These are phyloP conservation scores for Rhabdomys dilectus DNA, from an alignment of 2,113 vertebrate species.

Conservation along the genomic window DNA sequence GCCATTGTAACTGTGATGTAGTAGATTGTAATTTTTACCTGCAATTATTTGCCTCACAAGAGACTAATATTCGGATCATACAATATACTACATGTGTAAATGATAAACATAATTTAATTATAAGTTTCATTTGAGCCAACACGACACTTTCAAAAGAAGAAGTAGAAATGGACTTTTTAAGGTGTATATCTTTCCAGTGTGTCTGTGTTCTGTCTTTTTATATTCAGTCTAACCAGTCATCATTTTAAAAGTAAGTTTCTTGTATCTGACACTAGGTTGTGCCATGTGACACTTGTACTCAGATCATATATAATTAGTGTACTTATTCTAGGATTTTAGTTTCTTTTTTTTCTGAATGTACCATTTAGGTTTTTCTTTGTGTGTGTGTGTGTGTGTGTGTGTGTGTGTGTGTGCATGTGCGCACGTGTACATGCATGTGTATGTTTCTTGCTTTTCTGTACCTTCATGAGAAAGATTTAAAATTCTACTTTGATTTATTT, in stretches of 20 bases:
- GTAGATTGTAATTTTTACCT: neutral
- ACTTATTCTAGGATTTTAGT: neutral
- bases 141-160: neutral
- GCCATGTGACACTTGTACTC: neutral
- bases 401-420: neutral
- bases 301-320: neutral
- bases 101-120: neutral
- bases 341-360: neutral
- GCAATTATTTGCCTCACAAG: neutral
- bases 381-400: neutral
- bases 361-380: neutral
- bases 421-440: neutral
- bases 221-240: neutral
- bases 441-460: neutral
- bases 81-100: neutral
- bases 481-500: neutral
- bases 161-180: neutral
- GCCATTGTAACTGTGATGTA: neutral
- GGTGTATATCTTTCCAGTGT: neutral
- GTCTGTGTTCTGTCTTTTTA: neutral
- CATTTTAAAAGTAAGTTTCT: conserved; percentile 1
- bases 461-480: neutral
- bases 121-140: neutral
- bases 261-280: too few relatives aligned
- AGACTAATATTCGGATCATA: neutral